Evolutionary conservation across 1,140 invertebrate species (phyloP).

Genomic region (Papilio machaon): DNA sequence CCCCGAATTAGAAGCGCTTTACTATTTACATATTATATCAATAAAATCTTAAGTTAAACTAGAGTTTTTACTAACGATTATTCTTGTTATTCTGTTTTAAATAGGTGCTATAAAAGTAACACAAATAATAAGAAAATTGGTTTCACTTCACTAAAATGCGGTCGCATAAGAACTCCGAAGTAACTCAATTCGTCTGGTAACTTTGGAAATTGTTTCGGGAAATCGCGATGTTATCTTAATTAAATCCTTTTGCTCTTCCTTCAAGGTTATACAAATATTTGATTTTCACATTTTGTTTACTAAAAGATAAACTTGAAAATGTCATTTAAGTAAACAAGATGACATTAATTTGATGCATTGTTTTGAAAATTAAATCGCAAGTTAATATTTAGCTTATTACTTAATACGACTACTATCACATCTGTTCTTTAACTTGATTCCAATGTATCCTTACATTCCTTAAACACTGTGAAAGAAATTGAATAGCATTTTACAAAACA

Average conservation of each 20-base stretch:
- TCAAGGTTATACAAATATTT: neutral
- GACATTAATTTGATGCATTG: no score
- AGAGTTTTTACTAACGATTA: neutral
- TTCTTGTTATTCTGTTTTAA: neutral
- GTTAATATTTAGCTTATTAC: no score
- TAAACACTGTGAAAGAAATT: no score
- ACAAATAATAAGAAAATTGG: neutral
- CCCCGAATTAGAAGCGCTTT: no score
- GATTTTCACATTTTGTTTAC: neutral
- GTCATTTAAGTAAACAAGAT: no score
- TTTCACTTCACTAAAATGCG: slow-evolving; percentile 4
- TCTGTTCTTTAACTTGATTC: no score
- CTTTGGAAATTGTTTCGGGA: slow-evolving; percentile 19
- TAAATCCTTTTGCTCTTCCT: slow-evolving; percentile 9
- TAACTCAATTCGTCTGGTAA: neutral
- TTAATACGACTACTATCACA: no score
- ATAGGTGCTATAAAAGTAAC: neutral
- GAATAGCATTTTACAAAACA: no score
- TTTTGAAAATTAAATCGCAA: no score
- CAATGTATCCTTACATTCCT: no score
- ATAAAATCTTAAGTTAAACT: no score
- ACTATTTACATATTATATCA: no score
- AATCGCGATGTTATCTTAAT: slow-evolving; percentile 22
- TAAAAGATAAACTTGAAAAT: neutral
- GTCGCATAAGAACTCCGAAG: slow-evolving; percentile 1